Percentiles rank a stretch among this genome's conserved stretches.
These are phyloP conservation scores for Bimastos eiseni DNA, from an alignment of 2,888 invertebrate genomes.

Conservation along the genomic window DNA sequence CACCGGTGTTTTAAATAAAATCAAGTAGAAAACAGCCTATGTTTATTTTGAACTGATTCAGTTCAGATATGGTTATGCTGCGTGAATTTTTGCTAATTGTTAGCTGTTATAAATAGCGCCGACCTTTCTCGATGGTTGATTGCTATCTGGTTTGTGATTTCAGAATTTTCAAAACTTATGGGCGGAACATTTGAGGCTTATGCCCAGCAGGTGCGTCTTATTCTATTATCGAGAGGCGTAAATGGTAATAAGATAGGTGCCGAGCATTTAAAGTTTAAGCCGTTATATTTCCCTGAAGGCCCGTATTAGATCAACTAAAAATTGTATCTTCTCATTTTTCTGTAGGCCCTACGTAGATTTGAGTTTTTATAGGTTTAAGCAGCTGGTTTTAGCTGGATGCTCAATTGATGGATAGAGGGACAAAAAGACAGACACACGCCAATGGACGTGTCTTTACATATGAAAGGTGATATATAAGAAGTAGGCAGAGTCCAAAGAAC, in stretches of 20 bases:
- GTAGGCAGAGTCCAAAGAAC: not conserved
- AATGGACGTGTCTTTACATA: not conserved
- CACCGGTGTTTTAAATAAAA: not conserved
- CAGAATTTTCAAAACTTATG: constrained; percentile 38
- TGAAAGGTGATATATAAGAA: not conserved
- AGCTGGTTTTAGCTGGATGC: not conserved
- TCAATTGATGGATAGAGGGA: not conserved
- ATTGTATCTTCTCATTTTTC: no score
- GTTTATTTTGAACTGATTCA: not conserved
- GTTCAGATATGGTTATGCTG: not conserved
- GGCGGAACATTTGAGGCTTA: constrained; percentile 35
- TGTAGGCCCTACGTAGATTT: no score
- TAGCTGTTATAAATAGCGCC: not conserved
- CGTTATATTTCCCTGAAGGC: not conserved
- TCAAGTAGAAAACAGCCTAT: not conserved
- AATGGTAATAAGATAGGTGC: not conserved
- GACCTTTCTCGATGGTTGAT: not conserved
- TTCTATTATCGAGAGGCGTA: not conserved
- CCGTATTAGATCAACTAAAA: not conserved
- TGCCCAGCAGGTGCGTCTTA: constrained; percentile 33
- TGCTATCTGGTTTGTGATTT: not conserved
- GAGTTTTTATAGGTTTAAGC: not conserved
- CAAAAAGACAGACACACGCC: not conserved
- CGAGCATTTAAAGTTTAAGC: not conserved
- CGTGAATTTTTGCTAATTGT: not conserved